Evolutionary conservation across 2,888 invertebrate species (phyloP).

Genomic region (Oxyteleia sp.): DNA sequence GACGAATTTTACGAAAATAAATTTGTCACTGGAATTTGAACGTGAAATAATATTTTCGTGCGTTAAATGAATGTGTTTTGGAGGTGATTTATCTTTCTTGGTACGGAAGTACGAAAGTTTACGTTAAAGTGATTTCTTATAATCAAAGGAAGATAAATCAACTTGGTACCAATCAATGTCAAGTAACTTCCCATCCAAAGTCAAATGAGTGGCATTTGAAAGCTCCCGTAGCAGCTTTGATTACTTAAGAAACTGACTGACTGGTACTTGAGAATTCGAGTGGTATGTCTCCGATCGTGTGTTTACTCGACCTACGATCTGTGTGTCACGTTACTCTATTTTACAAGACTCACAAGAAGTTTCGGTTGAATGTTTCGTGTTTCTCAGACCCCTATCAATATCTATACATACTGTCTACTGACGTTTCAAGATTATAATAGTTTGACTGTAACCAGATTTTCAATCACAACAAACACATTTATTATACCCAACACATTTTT

Average conservation of each 20-base stretch:
- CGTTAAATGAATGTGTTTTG: conserved; percentile 33
- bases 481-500: not conserved
- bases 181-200: conserved; percentile 80
- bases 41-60: conserved; percentile 40
- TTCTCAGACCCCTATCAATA: conserved; percentile 64
- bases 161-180: conserved; percentile 82
- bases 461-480: not conserved
- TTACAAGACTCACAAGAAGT: conserved; percentile 72
- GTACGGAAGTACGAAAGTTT: conserved; percentile 55
- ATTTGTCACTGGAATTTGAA: conserved; percentile 30
- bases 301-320: conserved; percentile 82
- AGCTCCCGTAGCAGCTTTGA: conserved; percentile 78
- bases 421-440: conserved; percentile 34
- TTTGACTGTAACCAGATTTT: not conserved
- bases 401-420: conserved; percentile 31
- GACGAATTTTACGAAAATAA: conserved; percentile 9
- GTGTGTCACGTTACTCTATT: conserved; percentile 75
- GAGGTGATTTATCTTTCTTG: conserved; percentile 46
- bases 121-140: conserved; percentile 73
- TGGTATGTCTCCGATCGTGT: conserved; percentile 79
- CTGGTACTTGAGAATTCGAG: conserved; percentile 83
- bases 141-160: conserved; percentile 75
- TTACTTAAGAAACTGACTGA: conserved; percentile 78
- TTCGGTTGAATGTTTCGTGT: conserved; percentile 68
- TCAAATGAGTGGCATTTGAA: conserved; percentile 76